Conservation (phyloP, 2,888 invertebrate species). For the Philhelius pedissequus region DNA sequence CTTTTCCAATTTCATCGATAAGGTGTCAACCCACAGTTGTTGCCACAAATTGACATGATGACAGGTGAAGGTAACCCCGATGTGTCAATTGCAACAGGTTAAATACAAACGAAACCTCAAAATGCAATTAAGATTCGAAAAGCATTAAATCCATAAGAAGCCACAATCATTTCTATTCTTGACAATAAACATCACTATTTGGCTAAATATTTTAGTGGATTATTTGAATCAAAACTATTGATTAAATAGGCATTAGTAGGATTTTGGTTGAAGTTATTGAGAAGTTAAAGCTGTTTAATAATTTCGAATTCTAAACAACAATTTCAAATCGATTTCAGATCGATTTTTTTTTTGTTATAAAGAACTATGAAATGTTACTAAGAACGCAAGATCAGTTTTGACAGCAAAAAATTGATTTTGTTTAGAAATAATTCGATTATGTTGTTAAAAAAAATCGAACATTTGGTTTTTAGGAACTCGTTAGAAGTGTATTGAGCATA, state of each 20-base stretch:
- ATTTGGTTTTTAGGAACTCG: too few species aligned
- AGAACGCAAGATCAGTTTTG: too few species aligned
- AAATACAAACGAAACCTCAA: conserved; percentile 4
- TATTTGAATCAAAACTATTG: not conserved
- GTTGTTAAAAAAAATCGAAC: too few species aligned
- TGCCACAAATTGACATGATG: conserved; percentile 14
- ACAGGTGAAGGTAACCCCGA: not conserved
- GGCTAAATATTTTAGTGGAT: not conserved
- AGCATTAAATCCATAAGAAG: not conserved
- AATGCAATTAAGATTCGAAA: conserved; percentile 3
- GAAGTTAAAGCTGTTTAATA: too few species aligned
- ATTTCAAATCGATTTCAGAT: too few species aligned
- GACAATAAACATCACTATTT: not conserved
- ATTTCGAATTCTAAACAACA: too few species aligned
- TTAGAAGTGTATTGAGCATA: too few species aligned
- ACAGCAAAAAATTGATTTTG: too few species aligned
- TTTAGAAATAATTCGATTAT: too few species aligned
- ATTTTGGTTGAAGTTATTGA: too few species aligned
- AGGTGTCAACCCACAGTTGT: not conserved
- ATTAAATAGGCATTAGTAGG: not conserved
- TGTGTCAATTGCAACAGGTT: conserved; percentile 1
- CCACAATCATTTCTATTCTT: not conserved
- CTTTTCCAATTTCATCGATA: not conserved
- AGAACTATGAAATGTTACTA: too few species aligned
- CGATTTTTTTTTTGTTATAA: too few species aligned